Percentiles rank a stretch among this genome's conserved stretches.
phyloP scores from a whole-genome alignment of 2,797 vertebrate genomes.

The Setipinna tenuifilis region DNA sequence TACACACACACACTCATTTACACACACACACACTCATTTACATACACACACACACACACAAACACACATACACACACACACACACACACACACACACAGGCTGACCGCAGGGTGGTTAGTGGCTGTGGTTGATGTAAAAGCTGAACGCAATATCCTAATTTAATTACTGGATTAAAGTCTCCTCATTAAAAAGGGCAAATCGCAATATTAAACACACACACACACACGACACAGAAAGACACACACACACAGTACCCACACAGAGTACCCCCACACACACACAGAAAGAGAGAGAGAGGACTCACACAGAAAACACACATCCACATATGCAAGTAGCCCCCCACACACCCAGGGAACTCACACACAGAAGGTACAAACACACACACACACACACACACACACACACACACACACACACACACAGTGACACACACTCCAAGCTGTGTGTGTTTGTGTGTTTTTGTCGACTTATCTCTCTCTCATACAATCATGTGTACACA shows the following conservation, averaged over 20 bases:
- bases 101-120: neutral
- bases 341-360: too few species aligned
- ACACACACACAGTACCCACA: slow-evolving; percentile 2
- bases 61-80: neutral
- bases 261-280: neutral
- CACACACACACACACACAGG: neutral
- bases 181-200: slow-evolving; percentile 31
- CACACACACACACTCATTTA: too few species aligned
- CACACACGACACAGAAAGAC: slow-evolving; percentile 24
- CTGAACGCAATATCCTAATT: neutral
- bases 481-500: neutral
- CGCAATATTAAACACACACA: slow-evolving; percentile 53
- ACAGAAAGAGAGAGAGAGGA: neutral
- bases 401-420: neutral
- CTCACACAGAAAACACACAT: slow-evolving; percentile 18
- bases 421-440: neutral
- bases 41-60: neutral
- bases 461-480: too few species aligned
- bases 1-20: too few species aligned
- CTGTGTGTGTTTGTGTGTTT: too few species aligned
- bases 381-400: neutral
- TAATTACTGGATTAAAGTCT: slow-evolving; percentile 10
- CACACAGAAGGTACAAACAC: neutral
- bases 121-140: neutral
- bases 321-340: neutral